Evolutionary conservation across 2,797 vertebrate species (phyloP), one percentile per base, ranked within the genome.

Genomic region (Atherinosoma microstoma): DNA sequence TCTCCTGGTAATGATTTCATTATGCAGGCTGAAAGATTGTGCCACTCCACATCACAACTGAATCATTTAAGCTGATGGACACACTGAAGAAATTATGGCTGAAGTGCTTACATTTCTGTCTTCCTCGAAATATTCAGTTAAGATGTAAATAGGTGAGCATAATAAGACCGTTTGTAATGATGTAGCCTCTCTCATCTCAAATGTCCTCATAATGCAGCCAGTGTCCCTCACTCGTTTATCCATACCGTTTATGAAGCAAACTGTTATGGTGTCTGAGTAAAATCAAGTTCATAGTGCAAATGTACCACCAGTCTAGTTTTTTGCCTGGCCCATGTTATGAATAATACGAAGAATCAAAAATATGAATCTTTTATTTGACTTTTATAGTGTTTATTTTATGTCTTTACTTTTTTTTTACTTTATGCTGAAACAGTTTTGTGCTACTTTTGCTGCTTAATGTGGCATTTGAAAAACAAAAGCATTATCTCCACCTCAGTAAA

Each of bases 391-490:
- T 79, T 79, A 40, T 47, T 36, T 24, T 35, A 22, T 66, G 53
- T 75, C 61, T 70, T 58, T 76, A 56, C 42, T 38, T 66, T 47
- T 47, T 64, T 53, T 47, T 54, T 36, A 54, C 27, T 30, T 20
- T 38, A 10, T 64, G 45, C 58, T 76, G 38, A 47, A 80, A 70
- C 42, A 12, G 27, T 38, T 73, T 61, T 56, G 18, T 54, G 42
- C 71, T 66, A 40, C 13, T 32, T 51, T 76, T 24, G 0, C 30
- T 64, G 45, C 53, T 32, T 29, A 27, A 66, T 56, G 70, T 74
- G 78, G 54, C 76, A 77, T 75, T 70, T 64, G 42, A 64, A 73
- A 83, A 83, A 82, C 70, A 78, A 75, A 80, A 68, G 24, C 76
- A 70, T 85, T 82, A 77, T 63, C 67, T 56, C 70, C 10, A 75